These are phyloP conservation scores for Melanophora roralis DNA, from an alignment of 2,888 invertebrate species.

Conservation along the genomic window DNA sequence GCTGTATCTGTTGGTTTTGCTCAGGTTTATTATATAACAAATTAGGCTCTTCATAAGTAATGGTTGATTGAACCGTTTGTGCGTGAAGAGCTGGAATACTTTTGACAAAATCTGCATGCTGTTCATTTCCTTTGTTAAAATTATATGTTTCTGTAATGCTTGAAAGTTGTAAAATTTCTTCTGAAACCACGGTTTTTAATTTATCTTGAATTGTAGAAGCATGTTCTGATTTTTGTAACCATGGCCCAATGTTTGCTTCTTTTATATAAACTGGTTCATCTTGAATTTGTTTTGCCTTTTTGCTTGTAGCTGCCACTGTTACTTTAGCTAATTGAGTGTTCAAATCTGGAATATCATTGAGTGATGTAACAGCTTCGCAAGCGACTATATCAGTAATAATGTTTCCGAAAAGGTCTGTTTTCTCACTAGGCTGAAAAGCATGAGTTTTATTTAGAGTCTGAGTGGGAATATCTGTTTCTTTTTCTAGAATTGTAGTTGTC, in stretches of 20 bases:
- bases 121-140: slow-evolving; percentile 61
- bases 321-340: slow-evolving; percentile 44
- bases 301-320: slow-evolving; percentile 56
- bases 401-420: slow-evolving; percentile 59
- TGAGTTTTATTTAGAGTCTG: neutral
- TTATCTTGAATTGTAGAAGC: slow-evolving; percentile 65
- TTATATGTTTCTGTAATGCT: slow-evolving; percentile 69
- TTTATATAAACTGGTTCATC: slow-evolving; percentile 64
- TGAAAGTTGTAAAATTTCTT: slow-evolving; percentile 68
- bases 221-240: slow-evolving; percentile 27
- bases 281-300: slow-evolving; percentile 64
- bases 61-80: slow-evolving; percentile 64
- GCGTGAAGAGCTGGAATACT: slow-evolving; percentile 63
- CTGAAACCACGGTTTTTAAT: slow-evolving; percentile 65
- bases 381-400: slow-evolving; percentile 64
- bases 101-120: slow-evolving; percentile 62
- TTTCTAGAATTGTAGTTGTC: slow-evolving; percentile 60
- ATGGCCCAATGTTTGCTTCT: slow-evolving; percentile 21
- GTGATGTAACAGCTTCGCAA: slow-evolving; percentile 63
- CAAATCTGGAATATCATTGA: slow-evolving; percentile 21
- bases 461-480: slow-evolving; percentile 41
- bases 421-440: slow-evolving; percentile 45
- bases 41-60: slow-evolving; percentile 67
- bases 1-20: slow-evolving; percentile 38
- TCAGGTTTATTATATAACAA: slow-evolving; percentile 12